Evolutionary conservation across 2,888 invertebrate species (phyloP), one percentile per base, ranked within the genome.

Genomic region (Eupithecia vulgata): DNA sequence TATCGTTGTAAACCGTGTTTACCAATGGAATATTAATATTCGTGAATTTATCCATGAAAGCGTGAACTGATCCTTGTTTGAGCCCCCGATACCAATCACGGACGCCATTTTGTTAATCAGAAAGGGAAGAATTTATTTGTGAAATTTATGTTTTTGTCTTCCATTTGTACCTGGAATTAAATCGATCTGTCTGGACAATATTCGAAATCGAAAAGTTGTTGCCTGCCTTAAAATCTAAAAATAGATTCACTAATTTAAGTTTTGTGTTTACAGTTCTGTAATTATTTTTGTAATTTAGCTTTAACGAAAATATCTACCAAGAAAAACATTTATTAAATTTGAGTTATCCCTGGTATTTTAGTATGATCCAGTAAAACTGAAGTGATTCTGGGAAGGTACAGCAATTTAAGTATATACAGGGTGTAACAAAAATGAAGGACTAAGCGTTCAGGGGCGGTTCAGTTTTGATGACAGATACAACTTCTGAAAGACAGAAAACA

Each of bases 101-200:
- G 57, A 13, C 57, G 25, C 21, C 57, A 57, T 57, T 57, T 57
- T 57, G 57, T 57, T 57, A 57, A 57, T 57, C 57, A 57, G 57
- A 25, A 13, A 13, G 13, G 57, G 25, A 25, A 57, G 13, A 25
- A 57, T 57, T 57, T 57, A 57, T 57, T 52, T 12, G 13, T 25
- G 25, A 25, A 57, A 57, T 57, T 57, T 57, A 57, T 57, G 57
- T 57, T 13, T 25, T 52, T 57, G 25, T 1, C 25, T 13, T 12
- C 12, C 21, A 57, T 57, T 57, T 25, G 12, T 13, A 12, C 25
- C 57, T 57, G 57, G 10, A 57, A n/a, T 52, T 52, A 12, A 52
- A 52, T 21, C 5, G 57, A 57, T 5, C 57, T 57, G 52, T 52
- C n/a, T n/a, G 57, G 5, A 25, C 12, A 8, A 57, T 57, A 57